Evolutionary conservation across 2,797 vertebrate species (phyloP), one percentile per base, ranked within the genome.

Genomic region (Dryobates pubescens): DNA sequence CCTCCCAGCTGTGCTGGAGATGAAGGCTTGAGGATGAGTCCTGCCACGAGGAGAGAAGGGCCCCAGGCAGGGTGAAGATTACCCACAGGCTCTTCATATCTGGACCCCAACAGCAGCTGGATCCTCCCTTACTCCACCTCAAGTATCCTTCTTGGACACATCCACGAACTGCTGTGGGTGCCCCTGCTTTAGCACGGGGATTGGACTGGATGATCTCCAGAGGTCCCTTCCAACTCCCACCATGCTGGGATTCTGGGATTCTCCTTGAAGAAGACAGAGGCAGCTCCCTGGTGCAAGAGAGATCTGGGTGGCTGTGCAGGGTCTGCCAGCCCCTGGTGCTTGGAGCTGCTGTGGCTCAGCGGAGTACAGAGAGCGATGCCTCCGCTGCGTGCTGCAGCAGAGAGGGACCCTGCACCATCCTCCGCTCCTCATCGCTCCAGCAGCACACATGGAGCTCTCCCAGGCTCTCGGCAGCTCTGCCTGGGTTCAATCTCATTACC

Each of bases 401-500:
- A 18, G 74, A 5, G 86, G 77, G 64, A 88, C 86, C 82, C 87
- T 36, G 87, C 6, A 45, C 80, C 73, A 15, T 36, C 45, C 76
- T 3, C 75, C 41, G 75, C 87, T 92, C 87, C 79, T 80, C 92
- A 51, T 56, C 90, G 58, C 26, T 43, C 59, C 89, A 71, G 49
- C 83, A 64, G 7, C 77, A 4, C 2, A 5, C 88, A 51, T 13
- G 9, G 34, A 57, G 88, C 81, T 82, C 92, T 81, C 81, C 54
- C 76, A 22, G 53, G 72, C 91, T 88, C 90, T 77, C 70, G 0
- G 5, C 79, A 87, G 87, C 13, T 59, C 87, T 93, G 94, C 92
- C 88, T 57, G 47, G 70, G 93, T 77, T 90, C 91, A 93, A 93
- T 86, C 96, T 96, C 88, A 92, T 96, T 95, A 96, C 86, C 90